These are phyloP conservation scores for Himalopsyche phryganea DNA, from an alignment of 1,140 invertebrate species.

Conservation along the genomic window DNA sequence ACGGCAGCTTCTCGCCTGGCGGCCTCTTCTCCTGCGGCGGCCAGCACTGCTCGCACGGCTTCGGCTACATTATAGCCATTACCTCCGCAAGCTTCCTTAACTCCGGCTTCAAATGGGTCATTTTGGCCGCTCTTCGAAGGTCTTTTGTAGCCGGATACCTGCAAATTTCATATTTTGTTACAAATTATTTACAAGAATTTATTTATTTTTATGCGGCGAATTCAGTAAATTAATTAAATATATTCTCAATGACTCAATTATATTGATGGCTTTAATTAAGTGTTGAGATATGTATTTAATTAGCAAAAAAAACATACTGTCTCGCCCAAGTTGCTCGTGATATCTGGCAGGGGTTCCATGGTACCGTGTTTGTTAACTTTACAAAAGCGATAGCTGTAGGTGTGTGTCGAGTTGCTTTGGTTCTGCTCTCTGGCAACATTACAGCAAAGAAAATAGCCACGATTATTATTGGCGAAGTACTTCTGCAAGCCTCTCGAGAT, in stretches of 20 bases:
- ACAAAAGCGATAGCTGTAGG: slow-evolving; percentile 55
- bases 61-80: slow-evolving; percentile 26
- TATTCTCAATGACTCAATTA: no score
- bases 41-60: slow-evolving; percentile 43
- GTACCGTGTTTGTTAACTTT: slow-evolving; percentile 49
- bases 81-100: slow-evolving; percentile 4
- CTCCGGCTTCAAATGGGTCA: slow-evolving; percentile 38
- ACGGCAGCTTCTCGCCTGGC: slow-evolving; percentile 45
- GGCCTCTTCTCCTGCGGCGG: slow-evolving; percentile 44
- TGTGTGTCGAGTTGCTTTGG: slow-evolving; percentile 52
- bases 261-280: no score
- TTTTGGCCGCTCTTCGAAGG: slow-evolving; percentile 42
- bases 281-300: no score
- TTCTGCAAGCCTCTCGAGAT: slow-evolving; percentile 57
- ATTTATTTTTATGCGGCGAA: slow-evolving; percentile 38
- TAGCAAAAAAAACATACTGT: slow-evolving; percentile 45
- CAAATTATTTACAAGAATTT: slow-evolving; percentile 45
- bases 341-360: slow-evolving; percentile 48
- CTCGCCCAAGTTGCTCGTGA: slow-evolving; percentile 50
- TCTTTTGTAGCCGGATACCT: slow-evolving; percentile 41
- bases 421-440: slow-evolving; percentile 50
- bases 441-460: slow-evolving; percentile 53
- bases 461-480: slow-evolving; percentile 50
- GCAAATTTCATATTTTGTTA: slow-evolving; percentile 37
- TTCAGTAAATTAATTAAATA: no score